These are phyloP conservation scores for Caenorhabditis sp. DNA, from an alignment of 2,888 invertebrate genomes.

Conservation along the genomic window DNA sequence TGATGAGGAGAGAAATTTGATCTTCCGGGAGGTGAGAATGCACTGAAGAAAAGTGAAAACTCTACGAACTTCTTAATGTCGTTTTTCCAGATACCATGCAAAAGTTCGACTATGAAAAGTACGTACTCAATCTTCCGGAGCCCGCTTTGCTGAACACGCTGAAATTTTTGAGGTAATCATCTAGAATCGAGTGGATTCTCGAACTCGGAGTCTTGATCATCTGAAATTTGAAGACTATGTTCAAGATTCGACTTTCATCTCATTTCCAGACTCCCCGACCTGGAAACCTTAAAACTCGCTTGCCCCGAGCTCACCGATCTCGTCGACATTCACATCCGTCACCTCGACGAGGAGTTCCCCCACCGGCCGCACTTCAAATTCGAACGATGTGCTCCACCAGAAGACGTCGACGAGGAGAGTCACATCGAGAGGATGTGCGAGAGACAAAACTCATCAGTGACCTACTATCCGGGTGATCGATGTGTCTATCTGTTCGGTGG, in stretches of 20 bases:
- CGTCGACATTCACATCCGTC: slow-evolving; percentile 6
- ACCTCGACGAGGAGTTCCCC: slow-evolving; percentile 9
- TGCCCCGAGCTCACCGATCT: slow-evolving; percentile 6
- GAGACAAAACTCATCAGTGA: slow-evolving; percentile 10
- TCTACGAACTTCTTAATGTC: not conserved
- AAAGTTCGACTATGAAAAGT: slow-evolving; percentile 13
- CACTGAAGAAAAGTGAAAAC: too few species aligned
- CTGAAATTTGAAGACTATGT: not conserved
- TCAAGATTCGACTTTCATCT: not conserved
- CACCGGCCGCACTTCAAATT: slow-evolving; percentile 18
- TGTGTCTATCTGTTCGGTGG: slow-evolving; percentile 43
- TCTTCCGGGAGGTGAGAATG: not conserved
- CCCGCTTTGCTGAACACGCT: slow-evolving; percentile 2
- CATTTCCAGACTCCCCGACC: slow-evolving; percentile 21
- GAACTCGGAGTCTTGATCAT: too few species aligned
- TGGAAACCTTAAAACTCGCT: not conserved
- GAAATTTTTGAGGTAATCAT: slow-evolving; percentile 14
- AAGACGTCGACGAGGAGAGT: not conserved
- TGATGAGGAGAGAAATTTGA: not conserved
- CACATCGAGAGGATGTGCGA: slow-evolving; percentile 23
- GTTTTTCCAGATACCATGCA: slow-evolving; percentile 7
- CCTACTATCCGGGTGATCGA: not conserved
- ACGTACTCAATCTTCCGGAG: slow-evolving; percentile 6
- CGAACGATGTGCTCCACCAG: slow-evolving; percentile 30
- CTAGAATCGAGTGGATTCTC: not conserved